Evolutionary conservation across 2,797 vertebrate species (phyloP), one percentile per base, ranked within the genome.

Genomic region (Centropyge bicolor): DNA sequence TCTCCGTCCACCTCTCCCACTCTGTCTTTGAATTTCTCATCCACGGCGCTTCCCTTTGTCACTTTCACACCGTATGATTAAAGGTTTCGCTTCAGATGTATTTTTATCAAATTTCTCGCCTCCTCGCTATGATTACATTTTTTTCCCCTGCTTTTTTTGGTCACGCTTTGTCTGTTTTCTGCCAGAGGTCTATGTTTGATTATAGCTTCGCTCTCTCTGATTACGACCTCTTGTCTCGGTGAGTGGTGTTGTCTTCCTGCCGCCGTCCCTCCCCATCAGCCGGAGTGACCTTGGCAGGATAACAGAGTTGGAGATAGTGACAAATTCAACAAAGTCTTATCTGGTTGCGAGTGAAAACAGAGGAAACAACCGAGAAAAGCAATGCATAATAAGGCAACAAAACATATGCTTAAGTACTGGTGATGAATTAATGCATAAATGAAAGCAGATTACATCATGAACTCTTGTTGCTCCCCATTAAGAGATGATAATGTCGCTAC

Each of bases 201-300:
- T 90, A 72, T 22, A 88, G 86, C 82, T 80, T 82, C 11, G 4
- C 78, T 89, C 69, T 78, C 64, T 64, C 68, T 87, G 92, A 90
- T 89, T 88, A 74, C 36, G 43, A 67, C 88, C 80, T 88, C 86
- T 89, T 65, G 81, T 89, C 86, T 89, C 24, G 1, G 54, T 82
- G 81, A 85, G 80, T 43, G 77, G 62, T 82, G 78, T 81, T 70
- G 80, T 86, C 82, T 87, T 78, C 80, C 81, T 62, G 54, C 64
- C 22, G 10, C 56, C 45, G 63, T 78, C 61, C 16, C 57, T 78
- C 13, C n/a, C 51, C 52, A 66, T 85, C 67, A 84, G 78, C 52
- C 46, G 13, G 69, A 70, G 73, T 89, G 90, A 93, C 91, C 90
- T 93, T 94, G 90, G 84, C 76, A 54, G 70, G 67, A 73, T 13